Evolutionary conservation across 2,797 vertebrate genomes (phyloP).

Genomic region (Philypnodon macrostomus): DNA sequence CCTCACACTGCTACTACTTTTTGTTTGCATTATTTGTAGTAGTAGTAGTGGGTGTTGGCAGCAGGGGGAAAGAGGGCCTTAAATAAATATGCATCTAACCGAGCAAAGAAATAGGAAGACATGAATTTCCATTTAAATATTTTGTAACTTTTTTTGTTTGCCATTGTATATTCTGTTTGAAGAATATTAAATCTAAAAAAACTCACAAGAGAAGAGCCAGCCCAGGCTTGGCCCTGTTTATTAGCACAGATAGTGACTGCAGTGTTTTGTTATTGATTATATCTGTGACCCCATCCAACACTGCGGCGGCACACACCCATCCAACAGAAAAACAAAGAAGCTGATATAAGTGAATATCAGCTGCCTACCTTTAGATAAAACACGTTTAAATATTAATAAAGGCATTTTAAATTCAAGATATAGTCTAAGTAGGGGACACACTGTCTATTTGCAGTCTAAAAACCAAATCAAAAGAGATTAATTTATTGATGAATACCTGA

Average conservation of each 20-base stretch:
- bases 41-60: no score
- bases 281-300: slow-evolving; percentile 45
- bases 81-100: no score
- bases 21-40: no score
- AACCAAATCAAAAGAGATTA: slow-evolving; percentile 8
- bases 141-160: no score
- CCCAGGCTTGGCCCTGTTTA: slow-evolving; percentile 30
- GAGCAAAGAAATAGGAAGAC: no score
- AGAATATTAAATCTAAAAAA: not conserved
- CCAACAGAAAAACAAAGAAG: slow-evolving; percentile 17
- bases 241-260: slow-evolving; percentile 24
- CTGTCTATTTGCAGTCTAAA: no score
- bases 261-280: slow-evolving; percentile 47
- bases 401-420: not conserved
- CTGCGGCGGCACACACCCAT: slow-evolving; percentile 35
- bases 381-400: slow-evolving; percentile 22
- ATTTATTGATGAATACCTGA: slow-evolving; percentile 21
- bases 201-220: slow-evolving; percentile 22
- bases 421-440: slow-evolving; percentile 6
- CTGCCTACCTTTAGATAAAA: not conserved
- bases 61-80: no score
- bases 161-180: not conserved
- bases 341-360: slow-evolving; percentile 8
- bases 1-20: no score
- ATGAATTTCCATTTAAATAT: no score